Base-by-base conservation (phyloP, 2,888 invertebrate genomes). In the Tachina grossa region DNA sequence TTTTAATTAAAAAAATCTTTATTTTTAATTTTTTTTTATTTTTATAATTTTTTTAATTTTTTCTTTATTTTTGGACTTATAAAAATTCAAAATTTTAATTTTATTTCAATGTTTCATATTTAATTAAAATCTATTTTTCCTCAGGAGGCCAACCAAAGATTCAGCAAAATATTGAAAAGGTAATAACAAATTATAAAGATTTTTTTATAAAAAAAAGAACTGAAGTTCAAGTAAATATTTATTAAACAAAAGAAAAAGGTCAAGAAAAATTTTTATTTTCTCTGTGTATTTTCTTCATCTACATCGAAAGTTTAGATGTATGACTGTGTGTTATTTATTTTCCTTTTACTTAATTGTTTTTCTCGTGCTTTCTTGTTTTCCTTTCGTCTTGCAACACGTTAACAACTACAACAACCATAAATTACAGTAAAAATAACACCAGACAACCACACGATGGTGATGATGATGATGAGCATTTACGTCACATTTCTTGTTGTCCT, bases 401-500 rank as follows among this genome's bases (percentile, higher is more conserved):
- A 59, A 82, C 49, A 78, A 31, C 14, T 49, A 43, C 61, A 69
- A 61, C 68, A 68, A 69, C 43, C 10, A 71, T 53, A 65, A 77
- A 57, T 66, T 39, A 57, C 55, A 43, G 43, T 22, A 39, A 43
- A 5, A 1, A 19, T 45, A 55, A 31, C 47, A 65, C 39, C 22
- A 47, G 11, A 49, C 49, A 59, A 68, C 53, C 72, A 72, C 77
- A 78, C 66, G 75, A 81, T 72, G n/a, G n/a, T n/a, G 80, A 31
- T 31, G 31, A 72, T 51, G 57, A 31, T 31, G 31, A 72, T 51
- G 57, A 72, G 61, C 65, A 85, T 74, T 82, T 82, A 82, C 81
- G 85, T 82, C 82, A 85, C 68, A 72, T 85, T 78, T 74, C 57
- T 75, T 74, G 72, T 63, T 78, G 85, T 81, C 81, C 85, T 82